These are phyloP conservation scores for Penaeus japonicus DNA, from an alignment of 1,140 invertebrate species.

Conservation along the genomic window DNA sequence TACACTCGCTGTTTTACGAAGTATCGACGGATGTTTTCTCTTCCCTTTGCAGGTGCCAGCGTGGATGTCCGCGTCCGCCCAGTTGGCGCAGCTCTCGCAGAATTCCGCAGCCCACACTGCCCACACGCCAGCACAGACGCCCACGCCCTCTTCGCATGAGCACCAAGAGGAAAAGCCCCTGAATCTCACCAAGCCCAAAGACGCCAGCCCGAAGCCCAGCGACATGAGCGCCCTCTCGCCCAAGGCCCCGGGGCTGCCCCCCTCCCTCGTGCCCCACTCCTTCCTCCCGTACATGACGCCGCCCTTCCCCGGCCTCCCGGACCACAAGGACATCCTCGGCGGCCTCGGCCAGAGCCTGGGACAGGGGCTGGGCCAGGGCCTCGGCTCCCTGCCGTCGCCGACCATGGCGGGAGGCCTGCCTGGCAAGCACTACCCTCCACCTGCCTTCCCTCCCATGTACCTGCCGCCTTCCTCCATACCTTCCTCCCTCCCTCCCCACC, in stretches of 20 bases:
- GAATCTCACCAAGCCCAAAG: constrained; percentile 87
- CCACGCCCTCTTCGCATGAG: constrained; percentile 41
- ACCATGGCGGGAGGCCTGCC: constrained; percentile 59
- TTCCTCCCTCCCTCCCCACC: constrained; percentile 58
- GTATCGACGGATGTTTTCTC: neutral
- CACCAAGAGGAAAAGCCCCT: constrained; percentile 75
- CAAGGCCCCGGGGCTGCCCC: constrained; percentile 47
- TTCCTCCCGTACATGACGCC: constrained; percentile 58
- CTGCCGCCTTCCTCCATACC: constrained; percentile 58
- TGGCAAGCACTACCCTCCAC: constrained; percentile 58
- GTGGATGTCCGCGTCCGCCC: constrained; percentile 59
- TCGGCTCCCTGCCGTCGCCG: constrained; percentile 62
- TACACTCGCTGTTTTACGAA: no score
- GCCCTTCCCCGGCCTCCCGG: constrained; percentile 50
- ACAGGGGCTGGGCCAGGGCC: constrained; percentile 56
- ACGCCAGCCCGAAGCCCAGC: constrained; percentile 58
- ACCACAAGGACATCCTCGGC: constrained; percentile 60
- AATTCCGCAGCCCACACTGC: constrained; percentile 45
- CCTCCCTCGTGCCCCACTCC: constrained; percentile 51
- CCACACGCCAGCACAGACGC: constrained; percentile 35
- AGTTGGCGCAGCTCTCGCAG: constrained; percentile 56
- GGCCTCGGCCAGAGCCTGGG: constrained; percentile 60
- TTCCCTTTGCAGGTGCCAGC: constrained; percentile 43
- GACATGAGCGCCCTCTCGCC: constrained; percentile 48
- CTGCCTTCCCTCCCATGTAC: constrained; percentile 62